Evolutionary conservation across 2,888 invertebrate species (phyloP).

Genomic region (Pachliopta kotzebuea): DNA sequence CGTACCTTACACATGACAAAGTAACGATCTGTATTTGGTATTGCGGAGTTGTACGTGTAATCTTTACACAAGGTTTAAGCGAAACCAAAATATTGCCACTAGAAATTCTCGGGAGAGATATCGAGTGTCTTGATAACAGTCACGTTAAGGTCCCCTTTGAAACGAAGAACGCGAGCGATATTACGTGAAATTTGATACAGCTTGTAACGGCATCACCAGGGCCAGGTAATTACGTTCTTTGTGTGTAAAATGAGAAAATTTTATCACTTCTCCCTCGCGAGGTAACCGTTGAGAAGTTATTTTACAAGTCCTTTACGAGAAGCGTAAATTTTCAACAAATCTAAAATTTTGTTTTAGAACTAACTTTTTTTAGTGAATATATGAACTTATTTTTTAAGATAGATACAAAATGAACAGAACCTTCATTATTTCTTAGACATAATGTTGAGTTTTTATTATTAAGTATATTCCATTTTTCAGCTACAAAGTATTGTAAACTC

Average conservation of each 20-base stretch:
- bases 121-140: conserved; percentile 37
- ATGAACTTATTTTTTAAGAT: too few relatives aligned
- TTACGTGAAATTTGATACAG: conserved; percentile 23
- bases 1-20: background rate
- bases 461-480: too few relatives aligned
- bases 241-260: conserved; percentile 10
- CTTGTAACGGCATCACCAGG: conserved; percentile 10
- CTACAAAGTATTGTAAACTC: too few relatives aligned
- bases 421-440: too few relatives aligned
- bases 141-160: conserved; percentile 28
- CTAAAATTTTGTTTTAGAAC: background rate
- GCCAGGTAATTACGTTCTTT: conserved; percentile 9
- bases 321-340: background rate
- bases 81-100: conserved; percentile 37
- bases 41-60: conserved; percentile 3
- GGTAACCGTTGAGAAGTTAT: background rate
- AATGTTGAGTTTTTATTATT: too few relatives aligned
- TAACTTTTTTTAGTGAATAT: background rate
- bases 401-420: too few relatives aligned
- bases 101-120: conserved; percentile 33
- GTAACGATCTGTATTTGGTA: background rate
- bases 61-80: conserved; percentile 14
- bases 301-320: background rate
- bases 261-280: background rate
- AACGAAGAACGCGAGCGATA: conserved; percentile 13